Evolutionary conservation across 2,888 invertebrate genomes (phyloP).

Genomic region (Leptinotarsa juncta): DNA sequence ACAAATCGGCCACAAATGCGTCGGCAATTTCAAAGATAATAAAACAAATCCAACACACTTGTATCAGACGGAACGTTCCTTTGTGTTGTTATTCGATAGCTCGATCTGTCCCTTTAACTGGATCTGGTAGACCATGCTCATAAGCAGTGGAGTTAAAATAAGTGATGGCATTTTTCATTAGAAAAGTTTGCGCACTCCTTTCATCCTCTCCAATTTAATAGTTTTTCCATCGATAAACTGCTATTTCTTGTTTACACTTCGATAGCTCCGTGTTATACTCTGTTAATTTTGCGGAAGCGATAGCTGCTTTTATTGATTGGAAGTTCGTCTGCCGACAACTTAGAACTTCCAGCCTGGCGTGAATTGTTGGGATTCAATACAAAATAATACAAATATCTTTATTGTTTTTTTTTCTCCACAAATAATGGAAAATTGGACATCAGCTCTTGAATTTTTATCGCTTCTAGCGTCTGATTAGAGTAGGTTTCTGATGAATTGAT

Average conservation of each 20-base stretch:
- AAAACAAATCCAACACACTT: neutral
- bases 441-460: too few species aligned
- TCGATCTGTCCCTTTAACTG: neutral
- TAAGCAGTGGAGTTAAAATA: slow-evolving; percentile 1
- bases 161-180: slow-evolving; percentile 17
- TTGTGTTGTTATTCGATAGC: neutral
- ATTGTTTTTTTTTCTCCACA: neutral
- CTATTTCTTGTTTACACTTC: slow-evolving; percentile 23
- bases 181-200: slow-evolving; percentile 18
- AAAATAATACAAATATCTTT: neutral
- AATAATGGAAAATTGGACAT: too few species aligned
- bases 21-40: neutral
- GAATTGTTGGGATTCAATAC: neutral
- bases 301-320: slow-evolving; percentile 11
- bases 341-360: slow-evolving; percentile 9
- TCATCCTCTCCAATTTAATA: slow-evolving; percentile 7
- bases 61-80: neutral
- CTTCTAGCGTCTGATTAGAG: too few species aligned
- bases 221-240: slow-evolving; percentile 19
- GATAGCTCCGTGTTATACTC: slow-evolving; percentile 17
- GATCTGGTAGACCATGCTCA: neutral
- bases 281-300: slow-evolving; percentile 18
- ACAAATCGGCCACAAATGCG: neutral
- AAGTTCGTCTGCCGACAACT: neutral
- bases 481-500: too few species aligned